phyloP scores from a whole-genome alignment of 35 echinoderm and acorn worm genomes.

The Nesometra sesokonis region DNA sequence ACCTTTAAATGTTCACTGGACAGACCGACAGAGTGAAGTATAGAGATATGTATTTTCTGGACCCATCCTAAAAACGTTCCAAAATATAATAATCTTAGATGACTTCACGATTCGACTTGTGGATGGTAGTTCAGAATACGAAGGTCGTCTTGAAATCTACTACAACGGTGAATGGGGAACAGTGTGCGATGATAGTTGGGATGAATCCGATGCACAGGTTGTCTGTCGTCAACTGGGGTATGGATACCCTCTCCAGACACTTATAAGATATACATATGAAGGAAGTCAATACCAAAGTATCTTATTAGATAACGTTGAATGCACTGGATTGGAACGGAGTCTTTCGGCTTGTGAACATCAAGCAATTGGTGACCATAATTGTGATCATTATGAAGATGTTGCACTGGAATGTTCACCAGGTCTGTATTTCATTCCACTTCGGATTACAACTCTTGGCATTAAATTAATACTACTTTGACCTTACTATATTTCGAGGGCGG shows the following conservation, averaged over 20 bases:
- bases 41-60: too few relatives aligned
- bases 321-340: slow-evolving; percentile 6
- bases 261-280: not conserved
- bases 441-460: too few relatives aligned
- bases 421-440: too few relatives aligned
- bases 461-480: too few relatives aligned
- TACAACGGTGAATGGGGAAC: not conserved
- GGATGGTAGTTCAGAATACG: not conserved
- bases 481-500: too few relatives aligned
- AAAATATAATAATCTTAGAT: too few relatives aligned
- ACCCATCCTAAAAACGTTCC: too few relatives aligned
- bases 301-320: not conserved
- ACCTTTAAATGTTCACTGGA: too few relatives aligned
- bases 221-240: not conserved
- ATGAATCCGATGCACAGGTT: not conserved
- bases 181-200: not conserved
- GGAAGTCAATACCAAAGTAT: not conserved
- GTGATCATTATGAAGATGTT: slow-evolving; percentile 26
- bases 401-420: not conserved
- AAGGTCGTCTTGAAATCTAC: not conserved
- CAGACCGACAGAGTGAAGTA: too few relatives aligned
- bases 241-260: not conserved
- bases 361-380: slow-evolving; percentile 11
- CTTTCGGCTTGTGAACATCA: slow-evolving; percentile 1
- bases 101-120: not conserved